A percentile compares a stretch with the other conserved stretches of the same genome.
Evolutionary conservation across 2,797 vertebrate species (phyloP).

Genomic region (Lagocephalus sceleratus): DNA sequence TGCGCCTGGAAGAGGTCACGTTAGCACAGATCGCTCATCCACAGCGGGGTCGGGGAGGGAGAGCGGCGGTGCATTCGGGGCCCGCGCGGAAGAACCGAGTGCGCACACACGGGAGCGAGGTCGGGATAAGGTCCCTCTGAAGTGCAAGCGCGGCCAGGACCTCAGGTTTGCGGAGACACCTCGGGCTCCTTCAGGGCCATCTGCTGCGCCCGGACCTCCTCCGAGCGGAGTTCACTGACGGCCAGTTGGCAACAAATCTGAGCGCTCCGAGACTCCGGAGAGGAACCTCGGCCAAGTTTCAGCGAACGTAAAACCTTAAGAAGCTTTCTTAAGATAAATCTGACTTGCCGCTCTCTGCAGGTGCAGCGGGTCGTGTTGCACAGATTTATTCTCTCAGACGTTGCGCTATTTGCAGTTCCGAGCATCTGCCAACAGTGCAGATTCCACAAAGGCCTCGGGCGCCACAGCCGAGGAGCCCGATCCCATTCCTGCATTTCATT

Average conservation of each 20-base stretch:
- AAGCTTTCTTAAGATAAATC: constrained; percentile 29
- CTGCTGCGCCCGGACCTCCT: constrained; percentile 68
- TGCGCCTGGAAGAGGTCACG: constrained; percentile 10
- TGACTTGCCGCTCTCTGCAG: constrained; percentile 28
- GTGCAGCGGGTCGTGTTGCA: constrained; percentile 39
- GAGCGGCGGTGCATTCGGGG: not conserved
- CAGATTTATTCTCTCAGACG: constrained; percentile 30
- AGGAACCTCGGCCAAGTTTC: constrained; percentile 59
- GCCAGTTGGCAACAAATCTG: constrained; percentile 72
- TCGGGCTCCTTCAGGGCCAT: constrained; percentile 64
- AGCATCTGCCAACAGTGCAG: constrained; percentile 36
- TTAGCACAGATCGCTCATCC: constrained; percentile 5
- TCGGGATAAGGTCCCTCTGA: too few relatives aligned
- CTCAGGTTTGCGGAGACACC: constrained; percentile 65
- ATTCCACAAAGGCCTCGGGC: constrained; percentile 23
- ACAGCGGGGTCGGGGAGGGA: constrained; percentile 5
- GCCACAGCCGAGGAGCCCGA: constrained; percentile 1
- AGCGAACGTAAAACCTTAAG: constrained; percentile 39
- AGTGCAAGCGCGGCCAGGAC: constrained; percentile 54
- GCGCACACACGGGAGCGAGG: too few relatives aligned
- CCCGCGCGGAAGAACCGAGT: too few relatives aligned
- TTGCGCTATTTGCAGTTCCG: constrained; percentile 40
- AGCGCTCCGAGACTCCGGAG: constrained; percentile 57
- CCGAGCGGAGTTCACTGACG: constrained; percentile 55
- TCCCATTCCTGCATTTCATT: constrained; percentile 12